Evolutionary conservation across 2,888 invertebrate species (phyloP).

Genomic region (Agrotis segetum): DNA sequence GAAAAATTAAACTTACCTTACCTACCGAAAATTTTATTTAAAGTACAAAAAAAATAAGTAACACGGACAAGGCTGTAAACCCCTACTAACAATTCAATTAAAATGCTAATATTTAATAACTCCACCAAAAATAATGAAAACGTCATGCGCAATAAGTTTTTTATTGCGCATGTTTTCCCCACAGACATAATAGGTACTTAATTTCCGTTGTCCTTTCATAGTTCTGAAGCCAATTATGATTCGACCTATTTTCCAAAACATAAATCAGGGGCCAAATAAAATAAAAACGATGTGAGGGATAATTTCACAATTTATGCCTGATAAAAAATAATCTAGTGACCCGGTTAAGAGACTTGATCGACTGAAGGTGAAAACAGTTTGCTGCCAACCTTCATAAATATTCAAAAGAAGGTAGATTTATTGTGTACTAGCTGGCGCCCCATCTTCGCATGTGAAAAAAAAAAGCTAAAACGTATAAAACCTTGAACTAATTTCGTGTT

Average conservation of each 20-base stretch:
- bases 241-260: conserved; percentile 18
- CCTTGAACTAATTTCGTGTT: too few species aligned
- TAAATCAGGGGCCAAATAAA: conserved; percentile 25
- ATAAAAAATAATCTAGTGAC: conserved; percentile 29
- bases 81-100: background rate
- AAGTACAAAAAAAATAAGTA: too few species aligned
- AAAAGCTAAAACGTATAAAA: too few species aligned
- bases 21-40: too few species aligned
- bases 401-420: conserved; percentile 17
- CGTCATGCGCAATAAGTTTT: background rate
- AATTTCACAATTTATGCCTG: conserved; percentile 27
- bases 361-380: conserved; percentile 30
- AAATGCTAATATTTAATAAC: background rate
- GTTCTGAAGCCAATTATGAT: conserved; percentile 33
- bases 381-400: conserved; percentile 37
- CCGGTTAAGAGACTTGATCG: conserved; percentile 24
- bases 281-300: conserved; percentile 20
- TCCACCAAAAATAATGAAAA: conserved; percentile 3
- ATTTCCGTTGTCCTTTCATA: conserved; percentile 20
- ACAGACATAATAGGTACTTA: conserved; percentile 6
- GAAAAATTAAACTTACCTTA: background rate
- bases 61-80: background rate
- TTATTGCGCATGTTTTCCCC: background rate
- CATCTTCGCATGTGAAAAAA: too few species aligned
- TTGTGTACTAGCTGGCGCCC: background rate